phyloP scores from a whole-genome alignment of 2,113 vertebrate genomes.

The Tragelaphus imberbis region DNA sequence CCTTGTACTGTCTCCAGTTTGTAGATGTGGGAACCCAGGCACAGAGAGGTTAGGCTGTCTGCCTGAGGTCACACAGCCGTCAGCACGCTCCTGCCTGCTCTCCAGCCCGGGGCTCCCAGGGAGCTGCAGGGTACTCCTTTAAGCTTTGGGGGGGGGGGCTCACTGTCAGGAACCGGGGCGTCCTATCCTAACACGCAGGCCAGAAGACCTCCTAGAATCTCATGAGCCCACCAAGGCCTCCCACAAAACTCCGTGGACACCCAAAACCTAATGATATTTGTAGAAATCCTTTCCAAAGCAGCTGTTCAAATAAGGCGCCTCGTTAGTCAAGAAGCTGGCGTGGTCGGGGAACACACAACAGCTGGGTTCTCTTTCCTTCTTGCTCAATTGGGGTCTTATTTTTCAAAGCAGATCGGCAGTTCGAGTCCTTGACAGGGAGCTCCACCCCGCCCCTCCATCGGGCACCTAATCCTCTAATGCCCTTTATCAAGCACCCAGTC shows the following conservation, averaged over 20 bases:
- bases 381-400: not conserved
- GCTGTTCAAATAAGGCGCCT: not conserved
- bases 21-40: not conserved
- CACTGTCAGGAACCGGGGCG: not conserved
- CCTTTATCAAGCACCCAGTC: slow-evolving; percentile 71
- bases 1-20: not conserved
- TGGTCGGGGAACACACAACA: accelerated
- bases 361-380: not conserved
- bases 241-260: not conserved
- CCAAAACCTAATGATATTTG: not conserved
- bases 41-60: not conserved
- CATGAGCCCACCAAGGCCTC: not conserved
- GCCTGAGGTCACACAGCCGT: not conserved
- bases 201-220: not conserved
- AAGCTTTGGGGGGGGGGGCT: not conserved
- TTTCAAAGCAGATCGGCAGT: not conserved
- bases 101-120: accelerated
- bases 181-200: not conserved
- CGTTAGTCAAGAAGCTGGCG: not conserved
- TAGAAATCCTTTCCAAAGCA: not conserved
- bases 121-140: accelerated
- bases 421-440: slow-evolving; percentile 53
- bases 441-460: not conserved
- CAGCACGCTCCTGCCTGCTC: too few relatives aligned
- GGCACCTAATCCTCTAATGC: slow-evolving; percentile 62